Evolutionary conservation across 2,797 vertebrate species (phyloP), one percentile per base, ranked within the genome.

Genomic region (Malurus splendens): DNA sequence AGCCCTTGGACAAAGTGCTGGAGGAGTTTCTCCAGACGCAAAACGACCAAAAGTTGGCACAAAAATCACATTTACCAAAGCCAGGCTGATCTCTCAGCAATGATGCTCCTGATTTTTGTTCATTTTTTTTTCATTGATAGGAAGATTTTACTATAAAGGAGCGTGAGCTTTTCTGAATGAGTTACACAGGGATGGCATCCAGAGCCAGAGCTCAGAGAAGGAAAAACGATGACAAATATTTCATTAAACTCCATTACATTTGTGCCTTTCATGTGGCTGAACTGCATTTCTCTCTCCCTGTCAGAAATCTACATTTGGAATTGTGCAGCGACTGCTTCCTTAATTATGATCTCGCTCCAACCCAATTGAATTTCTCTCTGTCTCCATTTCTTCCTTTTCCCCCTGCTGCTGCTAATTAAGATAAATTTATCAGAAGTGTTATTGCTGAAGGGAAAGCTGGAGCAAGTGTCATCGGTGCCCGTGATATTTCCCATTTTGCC

Each of bases 331-430:
- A 83, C 89, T 12, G 5, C 80, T 79, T 42, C 62, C 79, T 90
- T 93, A 92, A 95, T 95, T 93, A 94, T 90, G 87, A 94, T 91
- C 86, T 88, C 14, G 5, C 89, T 80, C 88, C 74, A 89, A 91
- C 75, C 67, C 90, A 85, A 57, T 79, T 86, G 89, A 83, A 84
- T 94, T 91, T 93, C 56, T 84, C 73, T 80, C 74, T 82, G 68
- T 94, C 90, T 95, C 81, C 44, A 36, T 75, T 90, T 91, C 84
- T 85, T 92, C 62, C 68, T 75, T 80, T 85, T 94, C 67, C 75
- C 90, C 48, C 86, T 66, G 55, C 76, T 94, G 81, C 66, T 86
- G 87, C 70, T 95, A 96, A 96, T 96, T 95, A 96, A 96, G 93
- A 96, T 93, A 94, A 95, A 95, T 93, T 88, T 56, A 56, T 91